A percentile compares a stretch with the other conserved stretches of the same genome.
These are phyloP conservation scores for Cryptoprocta ferox DNA, from an alignment of 2,797 vertebrate genomes.

Conservation along the genomic window DNA sequence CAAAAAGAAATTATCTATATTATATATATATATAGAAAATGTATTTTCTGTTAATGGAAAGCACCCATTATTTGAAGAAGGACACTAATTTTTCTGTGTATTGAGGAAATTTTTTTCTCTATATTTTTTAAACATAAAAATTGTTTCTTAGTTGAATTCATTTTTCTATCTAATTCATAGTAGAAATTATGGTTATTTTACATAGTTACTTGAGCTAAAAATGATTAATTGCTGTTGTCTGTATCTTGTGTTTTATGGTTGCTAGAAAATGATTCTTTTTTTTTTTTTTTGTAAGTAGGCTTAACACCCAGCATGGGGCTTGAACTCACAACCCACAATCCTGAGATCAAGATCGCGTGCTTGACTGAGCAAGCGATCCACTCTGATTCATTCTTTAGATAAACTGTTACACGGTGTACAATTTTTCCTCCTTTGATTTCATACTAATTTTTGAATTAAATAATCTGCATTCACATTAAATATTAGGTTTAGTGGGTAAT, in stretches of 20 bases:
- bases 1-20: too few species aligned
- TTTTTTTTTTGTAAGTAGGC: background rate
- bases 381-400: background rate
- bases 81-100: background rate
- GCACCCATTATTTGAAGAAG: constrained; percentile 11
- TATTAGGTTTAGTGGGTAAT: background rate
- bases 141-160: background rate
- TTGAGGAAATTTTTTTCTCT: background rate
- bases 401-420: background rate
- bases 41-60: background rate
- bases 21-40: too few species aligned
- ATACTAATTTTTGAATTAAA: constrained; percentile 11
- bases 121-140: background rate
- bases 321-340: background rate
- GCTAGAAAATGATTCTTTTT: background rate
- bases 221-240: background rate
- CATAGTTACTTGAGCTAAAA: constrained; percentile 8
- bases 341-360: background rate
- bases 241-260: background rate
- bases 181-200: background rate
- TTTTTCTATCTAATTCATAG: background rate
- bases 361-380: background rate
- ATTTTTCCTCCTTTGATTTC: background rate
- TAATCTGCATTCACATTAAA: background rate
- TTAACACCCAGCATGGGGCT: background rate